Conservation (phyloP, 2,888 invertebrate species). For the Thereva nobilitata region DNA sequence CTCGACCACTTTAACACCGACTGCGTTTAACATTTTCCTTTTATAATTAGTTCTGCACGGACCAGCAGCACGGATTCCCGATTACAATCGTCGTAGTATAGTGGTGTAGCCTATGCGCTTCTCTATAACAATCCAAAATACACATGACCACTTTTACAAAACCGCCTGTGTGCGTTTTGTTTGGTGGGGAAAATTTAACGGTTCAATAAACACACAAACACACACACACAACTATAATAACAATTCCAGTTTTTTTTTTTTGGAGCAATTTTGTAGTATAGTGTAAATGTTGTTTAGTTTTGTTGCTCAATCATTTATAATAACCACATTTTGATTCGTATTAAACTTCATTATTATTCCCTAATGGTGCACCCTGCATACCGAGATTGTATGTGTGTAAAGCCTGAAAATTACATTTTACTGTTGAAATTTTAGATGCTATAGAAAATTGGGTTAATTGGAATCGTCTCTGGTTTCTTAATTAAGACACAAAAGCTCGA, state of each 20-base stretch:
- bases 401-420: not conserved
- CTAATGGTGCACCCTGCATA: not conserved
- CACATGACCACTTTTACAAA: no score
- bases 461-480: constrained; percentile 20
- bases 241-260: not conserved
- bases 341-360: constrained; percentile 20
- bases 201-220: no score
- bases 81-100: not conserved
- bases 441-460: constrained; percentile 17
- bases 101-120: no score
- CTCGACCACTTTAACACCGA: constrained; percentile 6
- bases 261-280: not conserved
- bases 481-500: constrained; percentile 17
- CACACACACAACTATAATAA: no score
- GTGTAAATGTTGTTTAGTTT: not conserved
- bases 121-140: no score
- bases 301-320: constrained; percentile 12
- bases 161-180: no score
- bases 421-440: not conserved
- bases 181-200: no score
- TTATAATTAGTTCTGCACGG: constrained; percentile 19
- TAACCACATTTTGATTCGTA: constrained; percentile 16
- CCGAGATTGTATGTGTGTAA: not conserved
- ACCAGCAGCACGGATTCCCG: constrained; percentile 11
- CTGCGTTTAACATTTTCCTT: constrained; percentile 1